phyloP scores from a whole-genome alignment of 2,797 vertebrate genomes.

The Pseudochirops corinnae region DNA sequence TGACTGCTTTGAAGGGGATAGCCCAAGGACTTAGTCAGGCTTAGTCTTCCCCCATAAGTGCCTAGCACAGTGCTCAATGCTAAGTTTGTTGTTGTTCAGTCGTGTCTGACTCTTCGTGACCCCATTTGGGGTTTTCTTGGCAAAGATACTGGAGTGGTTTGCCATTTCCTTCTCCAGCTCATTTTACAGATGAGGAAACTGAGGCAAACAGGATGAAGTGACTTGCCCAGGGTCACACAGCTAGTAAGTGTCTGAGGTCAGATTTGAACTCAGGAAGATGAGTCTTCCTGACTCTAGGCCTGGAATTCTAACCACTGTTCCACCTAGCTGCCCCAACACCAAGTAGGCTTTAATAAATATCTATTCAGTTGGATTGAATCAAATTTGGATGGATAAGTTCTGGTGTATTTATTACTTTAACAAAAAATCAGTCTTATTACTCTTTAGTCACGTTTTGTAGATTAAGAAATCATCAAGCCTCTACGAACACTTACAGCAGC shows the following conservation, averaged over 20 bases:
- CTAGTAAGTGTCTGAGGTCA: background rate
- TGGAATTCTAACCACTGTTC: background rate
- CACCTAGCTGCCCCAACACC: background rate
- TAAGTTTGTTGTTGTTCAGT: background rate
- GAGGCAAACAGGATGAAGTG: background rate
- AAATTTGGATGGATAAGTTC: background rate
- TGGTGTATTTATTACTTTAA: background rate
- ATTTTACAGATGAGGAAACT: background rate
- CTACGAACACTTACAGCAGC: slow-evolving; percentile 81
- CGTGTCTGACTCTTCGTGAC: background rate
- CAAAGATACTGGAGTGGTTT: background rate
- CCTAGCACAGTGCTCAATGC: background rate
- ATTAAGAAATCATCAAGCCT: slow-evolving; percentile 79
- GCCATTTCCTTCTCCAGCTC: background rate
- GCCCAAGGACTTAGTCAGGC: background rate
- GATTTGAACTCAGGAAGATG: background rate
- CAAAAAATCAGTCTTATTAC: slow-evolving; percentile 29
- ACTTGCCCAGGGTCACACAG: slow-evolving; percentile 3
- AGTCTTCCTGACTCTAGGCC: background rate
- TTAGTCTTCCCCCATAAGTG: background rate
- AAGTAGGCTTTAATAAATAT: background rate
- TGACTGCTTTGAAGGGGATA: background rate
- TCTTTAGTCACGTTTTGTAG: slow-evolving; percentile 65
- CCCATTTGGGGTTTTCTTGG: background rate
- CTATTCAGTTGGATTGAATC: background rate